Evolutionary conservation across 2,113 vertebrate genomes (phyloP).

Genomic region (Psilopsiagon aurifrons): DNA sequence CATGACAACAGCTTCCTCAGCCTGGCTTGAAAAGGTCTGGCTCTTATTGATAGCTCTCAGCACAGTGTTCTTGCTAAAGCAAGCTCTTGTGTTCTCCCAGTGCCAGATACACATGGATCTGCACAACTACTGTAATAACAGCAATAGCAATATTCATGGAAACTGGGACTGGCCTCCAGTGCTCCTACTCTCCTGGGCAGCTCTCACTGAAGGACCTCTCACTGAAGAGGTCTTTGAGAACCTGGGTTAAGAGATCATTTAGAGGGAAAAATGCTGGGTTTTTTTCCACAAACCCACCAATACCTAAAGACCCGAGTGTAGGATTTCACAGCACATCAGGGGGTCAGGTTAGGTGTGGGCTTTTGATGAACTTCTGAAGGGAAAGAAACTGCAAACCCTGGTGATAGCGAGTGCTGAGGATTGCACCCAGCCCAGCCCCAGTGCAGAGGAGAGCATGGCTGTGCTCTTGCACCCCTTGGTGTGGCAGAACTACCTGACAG

Average conservation of each 20-base stretch:
- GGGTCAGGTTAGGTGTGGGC: neutral
- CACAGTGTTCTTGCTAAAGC: neutral
- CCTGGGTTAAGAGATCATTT: neutral
- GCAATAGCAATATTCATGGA: neutral
- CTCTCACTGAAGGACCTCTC: neutral
- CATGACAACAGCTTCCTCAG: neutral
- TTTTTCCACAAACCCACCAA: neutral
- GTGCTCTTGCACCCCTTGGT: neutral
- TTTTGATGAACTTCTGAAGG: neutral
- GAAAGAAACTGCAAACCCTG: neutral
- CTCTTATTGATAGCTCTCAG: neutral
- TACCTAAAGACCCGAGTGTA: fast-evolving
- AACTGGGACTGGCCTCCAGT: neutral
- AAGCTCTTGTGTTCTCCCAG: neutral
- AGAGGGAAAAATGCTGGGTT: fast-evolving
- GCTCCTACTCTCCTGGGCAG: neutral
- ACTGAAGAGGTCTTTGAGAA: neutral
- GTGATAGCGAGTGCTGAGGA: neutral
- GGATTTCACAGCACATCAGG: neutral
- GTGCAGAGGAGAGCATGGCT: fast-evolving
- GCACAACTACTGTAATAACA: neutral
- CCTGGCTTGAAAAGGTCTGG: neutral
- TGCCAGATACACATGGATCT: neutral
- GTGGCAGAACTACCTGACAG: neutral
- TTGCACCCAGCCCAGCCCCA: neutral